Percentiles rank a stretch among this genome's conserved stretches.
Conservation (phyloP, 2,113 vertebrate genomes). For the Gallinago undulata region DNA sequence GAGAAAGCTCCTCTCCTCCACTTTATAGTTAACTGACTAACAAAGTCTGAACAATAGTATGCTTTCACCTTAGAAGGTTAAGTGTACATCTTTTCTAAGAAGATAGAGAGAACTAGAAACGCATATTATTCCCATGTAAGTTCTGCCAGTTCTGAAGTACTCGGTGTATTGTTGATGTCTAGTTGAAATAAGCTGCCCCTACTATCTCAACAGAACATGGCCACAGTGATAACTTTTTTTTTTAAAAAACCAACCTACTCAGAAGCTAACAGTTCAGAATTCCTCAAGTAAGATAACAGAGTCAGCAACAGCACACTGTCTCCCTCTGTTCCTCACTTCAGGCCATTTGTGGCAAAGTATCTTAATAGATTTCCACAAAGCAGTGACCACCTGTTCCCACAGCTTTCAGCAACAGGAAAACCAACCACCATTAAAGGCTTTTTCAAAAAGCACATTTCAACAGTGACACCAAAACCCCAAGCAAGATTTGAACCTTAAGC, state of each 20-base stretch:
- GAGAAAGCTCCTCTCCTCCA: neutral
- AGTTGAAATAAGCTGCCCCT: neutral
- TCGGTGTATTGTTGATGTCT: neutral
- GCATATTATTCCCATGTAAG: neutral
- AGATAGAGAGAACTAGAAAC: neutral
- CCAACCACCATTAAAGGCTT: neutral
- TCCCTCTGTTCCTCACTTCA: neutral
- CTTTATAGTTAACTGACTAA: neutral
- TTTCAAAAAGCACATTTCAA: neutral
- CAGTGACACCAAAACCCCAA: neutral
- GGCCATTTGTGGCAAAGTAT: neutral
- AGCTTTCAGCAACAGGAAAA: neutral
- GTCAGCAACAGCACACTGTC: neutral
- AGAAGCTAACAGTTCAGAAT: neutral
- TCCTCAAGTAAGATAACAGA: slow-evolving; percentile 47
- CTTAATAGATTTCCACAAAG: slow-evolving; percentile 23
- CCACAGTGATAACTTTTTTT: neutral
- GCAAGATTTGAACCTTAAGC: neutral
- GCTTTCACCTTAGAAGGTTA: neutral
- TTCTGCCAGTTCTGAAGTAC: neutral
- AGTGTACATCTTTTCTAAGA: neutral
- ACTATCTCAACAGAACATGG: slow-evolving; percentile 23
- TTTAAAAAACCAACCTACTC: neutral
- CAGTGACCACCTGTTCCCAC: slow-evolving; percentile 37
- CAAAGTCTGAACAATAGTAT: neutral